phyloP scores from a whole-genome alignment of 1,140 invertebrate species.

The Nautilus pompilius region DNA sequence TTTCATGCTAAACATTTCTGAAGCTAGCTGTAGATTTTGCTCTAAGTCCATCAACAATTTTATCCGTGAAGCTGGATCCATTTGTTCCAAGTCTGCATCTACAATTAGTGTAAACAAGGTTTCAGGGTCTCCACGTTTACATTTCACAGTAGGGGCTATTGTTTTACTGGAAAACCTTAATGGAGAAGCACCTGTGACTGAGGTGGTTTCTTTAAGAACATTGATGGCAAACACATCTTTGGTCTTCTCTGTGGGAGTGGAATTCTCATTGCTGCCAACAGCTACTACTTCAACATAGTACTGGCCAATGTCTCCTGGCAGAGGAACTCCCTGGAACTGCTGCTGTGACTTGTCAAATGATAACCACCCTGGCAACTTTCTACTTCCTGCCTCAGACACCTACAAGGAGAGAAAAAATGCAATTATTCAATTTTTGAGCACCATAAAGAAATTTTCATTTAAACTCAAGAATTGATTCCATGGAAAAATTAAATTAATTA shows the following conservation, averaged over 20 bases:
- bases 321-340: slow-evolving; percentile 62
- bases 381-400: slow-evolving; percentile 50
- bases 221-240: slow-evolving; percentile 42
- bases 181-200: slow-evolving; percentile 11
- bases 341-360: slow-evolving; percentile 47
- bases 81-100: slow-evolving; percentile 41
- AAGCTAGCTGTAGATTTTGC: slow-evolving; percentile 34
- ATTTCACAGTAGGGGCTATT: slow-evolving; percentile 31
- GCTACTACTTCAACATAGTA: slow-evolving; percentile 62
- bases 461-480: too few species aligned
- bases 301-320: slow-evolving; percentile 60
- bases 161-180: slow-evolving; percentile 13
- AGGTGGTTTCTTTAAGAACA: slow-evolving; percentile 26
- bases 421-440: too few species aligned
- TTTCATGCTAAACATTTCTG: slow-evolving; percentile 57
- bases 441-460: too few species aligned
- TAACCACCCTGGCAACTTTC: slow-evolving; percentile 53
- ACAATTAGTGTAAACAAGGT: slow-evolving; percentile 49
- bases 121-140: slow-evolving; percentile 40
- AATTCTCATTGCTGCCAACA: slow-evolving; percentile 10
- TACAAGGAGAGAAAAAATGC: slow-evolving; percentile 31
- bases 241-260: slow-evolving; percentile 15
- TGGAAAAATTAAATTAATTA: too few species aligned
- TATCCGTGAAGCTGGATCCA: slow-evolving; percentile 30
- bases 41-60: slow-evolving; percentile 34